Evolutionary conservation across 2,113 vertebrate species (phyloP), one percentile per base, ranked within the genome.

Genomic region (Sebastes schlegelii): DNA sequence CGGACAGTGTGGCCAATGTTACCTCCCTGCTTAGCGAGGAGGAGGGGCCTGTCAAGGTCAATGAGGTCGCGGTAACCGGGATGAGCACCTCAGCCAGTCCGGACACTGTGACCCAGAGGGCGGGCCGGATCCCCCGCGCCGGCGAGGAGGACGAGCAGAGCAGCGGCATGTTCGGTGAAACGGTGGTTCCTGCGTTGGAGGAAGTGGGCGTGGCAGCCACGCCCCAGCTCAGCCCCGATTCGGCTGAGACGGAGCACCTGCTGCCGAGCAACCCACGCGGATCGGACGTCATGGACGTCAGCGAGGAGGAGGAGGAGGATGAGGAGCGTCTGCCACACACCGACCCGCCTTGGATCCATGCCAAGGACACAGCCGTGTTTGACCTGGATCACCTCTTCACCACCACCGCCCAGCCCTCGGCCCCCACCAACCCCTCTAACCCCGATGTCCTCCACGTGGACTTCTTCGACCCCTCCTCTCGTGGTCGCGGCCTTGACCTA

Each of bases 401-500:
- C 62, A 94, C 34, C 71, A 68, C 79, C 14, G 67, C 93, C 5
- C 89, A 90, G 0, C 54, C 88, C 9, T 64, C 83, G 0, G 19
- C 85, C 6, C 34, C 90, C 54, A 87, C 90, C 57, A 92, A 93
- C 61, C 90, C 92, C 12, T 89, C 94, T 10, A 91, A 92, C 4
- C 83, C 86, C 0, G 95, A 96, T 0, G 90, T 95, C 67, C 93
- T 97, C 8, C 96, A 96, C 0, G 95, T 97, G 2, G 96, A 97
- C 81, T 98, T 97, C 91, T 96, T 97, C 0, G 96, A 97, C 86
- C 94, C 94, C 0, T 87, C 95, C 2, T 96, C 94, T 65, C 95
- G 61, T 81, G 94, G 40, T 34, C 93, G 86, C 69, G 86, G 1
- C 72, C 87, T 89, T 17, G 86, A 87, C 88, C 90, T 86, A 48